Evolutionary conservation across 2,888 invertebrate genomes (phyloP).

Genomic region (Macaria liturata): DNA sequence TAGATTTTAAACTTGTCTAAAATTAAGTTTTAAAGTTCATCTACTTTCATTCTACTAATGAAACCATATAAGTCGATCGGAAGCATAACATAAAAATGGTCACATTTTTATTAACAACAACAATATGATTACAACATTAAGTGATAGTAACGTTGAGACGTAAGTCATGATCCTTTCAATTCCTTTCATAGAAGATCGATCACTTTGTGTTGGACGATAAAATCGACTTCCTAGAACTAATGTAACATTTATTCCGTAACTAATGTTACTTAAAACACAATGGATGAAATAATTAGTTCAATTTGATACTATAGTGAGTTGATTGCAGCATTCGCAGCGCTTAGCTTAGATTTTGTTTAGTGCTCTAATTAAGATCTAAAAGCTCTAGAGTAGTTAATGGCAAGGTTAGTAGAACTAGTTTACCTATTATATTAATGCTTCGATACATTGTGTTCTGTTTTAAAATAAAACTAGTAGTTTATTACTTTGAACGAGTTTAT

Average conservation of each 20-base stretch:
- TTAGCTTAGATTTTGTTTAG: slow-evolving; percentile 7
- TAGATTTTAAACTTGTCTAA: too few relatives aligned
- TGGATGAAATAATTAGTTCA: slow-evolving; percentile 1
- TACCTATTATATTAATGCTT: too few relatives aligned
- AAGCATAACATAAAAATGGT: too few relatives aligned
- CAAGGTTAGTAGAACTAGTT: not conserved
- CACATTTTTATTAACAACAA: not conserved
- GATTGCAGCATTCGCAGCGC: too few relatives aligned
- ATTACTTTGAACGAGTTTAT: too few relatives aligned
- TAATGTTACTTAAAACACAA: slow-evolving; percentile 2
- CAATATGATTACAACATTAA: not conserved
- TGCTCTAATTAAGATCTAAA: slow-evolving; percentile 6
- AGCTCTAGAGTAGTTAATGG: not conserved
- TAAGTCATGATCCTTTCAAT: slow-evolving; percentile 19
- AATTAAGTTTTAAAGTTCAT: too few relatives aligned
- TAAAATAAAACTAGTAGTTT: too few relatives aligned
- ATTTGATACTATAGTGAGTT: not conserved
- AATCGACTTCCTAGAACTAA: slow-evolving; percentile 17
- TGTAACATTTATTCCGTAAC: slow-evolving; percentile 18
- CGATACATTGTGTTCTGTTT: too few relatives aligned
- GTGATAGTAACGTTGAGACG: slow-evolving; percentile 1
- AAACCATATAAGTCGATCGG: too few relatives aligned
- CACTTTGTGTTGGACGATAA: slow-evolving; percentile 2
- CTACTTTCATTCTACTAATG: too few relatives aligned
- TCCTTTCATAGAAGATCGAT: slow-evolving; percentile 4